phyloP scores from a whole-genome alignment of 2,888 invertebrate genomes.

The Carpatolechia fugitivella region DNA sequence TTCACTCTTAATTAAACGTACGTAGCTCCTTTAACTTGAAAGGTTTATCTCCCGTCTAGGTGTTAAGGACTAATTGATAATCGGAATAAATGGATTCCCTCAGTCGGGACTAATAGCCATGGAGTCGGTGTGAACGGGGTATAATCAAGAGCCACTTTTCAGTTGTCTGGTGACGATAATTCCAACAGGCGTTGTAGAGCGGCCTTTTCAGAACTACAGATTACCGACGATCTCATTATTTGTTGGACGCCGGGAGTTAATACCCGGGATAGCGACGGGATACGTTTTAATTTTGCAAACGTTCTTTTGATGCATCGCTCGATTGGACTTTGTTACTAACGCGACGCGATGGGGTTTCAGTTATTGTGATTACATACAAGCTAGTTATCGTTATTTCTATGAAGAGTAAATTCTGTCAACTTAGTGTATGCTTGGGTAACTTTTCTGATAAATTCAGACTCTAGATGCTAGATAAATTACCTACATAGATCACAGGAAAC shows the following conservation, averaged over 20 bases:
- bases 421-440: no score
- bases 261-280: constrained; percentile 46
- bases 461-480: no score
- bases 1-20: constrained; percentile 59
- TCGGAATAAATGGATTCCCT: constrained; percentile 58
- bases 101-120: constrained; percentile 52
- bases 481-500: constrained; percentile 15
- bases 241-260: constrained; percentile 43
- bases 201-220: constrained; percentile 55
- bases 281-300: constrained; percentile 51
- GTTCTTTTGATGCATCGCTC: constrained; percentile 37
- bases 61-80: constrained; percentile 72
- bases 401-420: no score
- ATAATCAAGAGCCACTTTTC: constrained; percentile 69
- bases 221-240: constrained; percentile 62
- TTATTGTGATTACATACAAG: no score
- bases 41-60: constrained; percentile 59
- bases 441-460: no score
- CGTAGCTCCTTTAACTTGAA: constrained; percentile 34
- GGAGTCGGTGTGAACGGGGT: constrained; percentile 51
- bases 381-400: no score
- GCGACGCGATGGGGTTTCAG: neutral
- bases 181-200: constrained; percentile 30
- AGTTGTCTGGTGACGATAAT: constrained; percentile 65
- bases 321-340: constrained; percentile 5